Evolutionary conservation across 2,888 invertebrate species (phyloP), one percentile per base, ranked within the genome.

Genomic region (Hydrotaea diabolus): DNA sequence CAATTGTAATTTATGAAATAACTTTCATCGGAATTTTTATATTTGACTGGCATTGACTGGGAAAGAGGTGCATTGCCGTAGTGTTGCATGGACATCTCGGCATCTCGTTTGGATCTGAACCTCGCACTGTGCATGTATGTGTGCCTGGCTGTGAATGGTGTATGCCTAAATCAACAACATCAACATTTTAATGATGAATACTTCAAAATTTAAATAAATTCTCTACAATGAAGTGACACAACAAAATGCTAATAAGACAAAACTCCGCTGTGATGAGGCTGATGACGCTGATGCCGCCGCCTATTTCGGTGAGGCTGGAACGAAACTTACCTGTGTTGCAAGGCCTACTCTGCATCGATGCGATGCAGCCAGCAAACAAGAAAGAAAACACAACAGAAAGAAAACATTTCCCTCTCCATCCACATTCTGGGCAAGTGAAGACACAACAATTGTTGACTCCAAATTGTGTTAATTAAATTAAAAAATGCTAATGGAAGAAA

Each of bases 381-480:
- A n/a, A 49, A 49, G n/a, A n/a, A 49, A 49, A 4, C n/a, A 49
- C 8, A 49, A 49, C 49, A 49, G 49, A n/a, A n/a, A 49, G 49
- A n/a, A n/a, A n/a, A n/a, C 49, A 13, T 49, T 49, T 49, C 15
- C 31, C 31, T 31, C 2, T 23, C 11, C n/a, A 31, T 9, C 62
- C 31, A 2, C 15, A n/a, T 31, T 17, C 15, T 36, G 17, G 39
- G 31, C 23, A 17, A 55, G 55, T 17, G 13, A 53, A 49, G 11
- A 17, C 36, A 46, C 19, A 59, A 46, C 39, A 77, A 77, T 62
- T 72, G 74, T 62, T 64, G 71, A 57, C 69, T 66, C 77, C 80
- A 80, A 85, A 86, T 87, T 86, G 86, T 87, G 86, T 87, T 87
- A 87, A 87, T 87, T 87, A 86, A 87, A 87, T 87, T 87, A 82